Percentiles rank a stretch among this genome's conserved stretches.
Evolutionary conservation across 2,797 vertebrate genomes (phyloP).

Genomic region (Euphonia xanthogaster): DNA sequence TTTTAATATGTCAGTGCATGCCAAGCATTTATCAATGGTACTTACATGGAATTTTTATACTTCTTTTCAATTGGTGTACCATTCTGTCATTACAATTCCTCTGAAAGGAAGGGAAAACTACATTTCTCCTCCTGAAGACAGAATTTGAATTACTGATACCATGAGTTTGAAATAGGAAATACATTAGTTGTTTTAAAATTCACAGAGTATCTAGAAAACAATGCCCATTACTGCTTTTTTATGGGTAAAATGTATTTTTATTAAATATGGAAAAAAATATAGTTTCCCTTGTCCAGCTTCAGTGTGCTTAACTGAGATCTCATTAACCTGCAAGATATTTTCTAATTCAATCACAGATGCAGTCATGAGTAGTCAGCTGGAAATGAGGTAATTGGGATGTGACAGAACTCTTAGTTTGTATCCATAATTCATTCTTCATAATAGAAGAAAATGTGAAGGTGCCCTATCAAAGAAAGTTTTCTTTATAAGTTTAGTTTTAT

Average conservation of each 20-base stretch:
- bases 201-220: background rate
- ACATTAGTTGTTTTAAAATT: background rate
- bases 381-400: constrained; percentile 35
- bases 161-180: background rate
- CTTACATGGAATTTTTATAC: background rate
- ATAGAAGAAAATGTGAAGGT: background rate
- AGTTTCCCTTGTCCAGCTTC: background rate
- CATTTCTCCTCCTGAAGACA: background rate
- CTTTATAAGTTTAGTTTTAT: background rate
- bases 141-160: background rate
- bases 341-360: constrained; percentile 14
- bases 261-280: background rate
- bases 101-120: background rate
- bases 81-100: background rate
- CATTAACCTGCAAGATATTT: constrained; percentile 23
- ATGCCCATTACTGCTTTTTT: background rate
- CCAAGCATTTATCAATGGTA: background rate
- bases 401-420: background rate
- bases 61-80: background rate
- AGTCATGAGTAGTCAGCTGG: background rate
- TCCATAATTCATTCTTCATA: constrained; percentile 14
- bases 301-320: background rate
- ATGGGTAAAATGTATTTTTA: background rate
- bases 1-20: background rate
- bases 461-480: background rate